Evolutionary conservation across 2,797 vertebrate genomes (phyloP), one percentile per base, ranked within the genome.

Genomic region (Leuciscus waleckii): DNA sequence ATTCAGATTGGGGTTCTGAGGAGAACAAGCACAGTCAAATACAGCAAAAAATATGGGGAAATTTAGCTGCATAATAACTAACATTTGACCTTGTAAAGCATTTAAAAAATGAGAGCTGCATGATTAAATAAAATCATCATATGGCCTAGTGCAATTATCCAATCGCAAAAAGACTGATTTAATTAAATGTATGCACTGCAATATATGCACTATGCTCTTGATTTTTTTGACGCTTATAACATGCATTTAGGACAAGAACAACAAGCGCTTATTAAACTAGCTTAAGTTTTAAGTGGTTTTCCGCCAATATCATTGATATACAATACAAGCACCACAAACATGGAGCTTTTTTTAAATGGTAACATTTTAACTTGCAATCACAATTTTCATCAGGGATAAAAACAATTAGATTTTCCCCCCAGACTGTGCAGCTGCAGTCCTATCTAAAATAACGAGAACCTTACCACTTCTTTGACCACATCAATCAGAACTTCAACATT

Each of bases 401-500:
- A 16, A 16, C 49, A 51, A 51, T 51, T 19, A 0, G 16, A 2
- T 8, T 49, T 8, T 1, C 19, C 23, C 9, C 23, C n/a, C 2
- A 65, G 6, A 32, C 14, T 32, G 61, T 65, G 26, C 61, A 65
- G 63, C 29, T 65, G 26, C 61, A 65, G 63, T 65, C 26, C 6
- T 0, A 65, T 32, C 21, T 51, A 49, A 69, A 65, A 85, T 17
- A 41, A 82, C 7, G 17, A 7, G 0, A 65, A 80, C 0, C 96
- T 93, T 91, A 99, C 98, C 92, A 99, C 94, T 91, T 99, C 98
- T 92, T 99, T 99, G 65, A 99, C 98, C 54, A 99, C 96, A 67
- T 99, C 98, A 73, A 99, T 99, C 85, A 99, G 95, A 90, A 99
- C 97, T 91, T 99, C 98, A 2, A 99, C 98, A 84, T 99, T 99